Evolutionary conservation across 2,113 vertebrate species (phyloP).

Genomic region (Apteryx mantelli): DNA sequence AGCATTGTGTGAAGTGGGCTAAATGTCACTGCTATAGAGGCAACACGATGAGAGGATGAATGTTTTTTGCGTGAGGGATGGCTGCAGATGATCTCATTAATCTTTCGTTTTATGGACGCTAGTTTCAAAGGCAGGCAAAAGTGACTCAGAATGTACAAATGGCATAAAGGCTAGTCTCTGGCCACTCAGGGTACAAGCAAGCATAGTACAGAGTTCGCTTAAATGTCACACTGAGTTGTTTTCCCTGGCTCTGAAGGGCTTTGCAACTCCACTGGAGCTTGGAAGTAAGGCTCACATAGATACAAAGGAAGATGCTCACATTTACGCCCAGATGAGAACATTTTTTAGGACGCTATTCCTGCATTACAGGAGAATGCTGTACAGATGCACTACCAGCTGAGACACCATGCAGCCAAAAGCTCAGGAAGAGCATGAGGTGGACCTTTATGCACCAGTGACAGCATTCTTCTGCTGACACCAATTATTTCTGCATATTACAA

Average conservation of each 20-base stretch:
- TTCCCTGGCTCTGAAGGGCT: background rate
- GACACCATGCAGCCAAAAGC: accelerated
- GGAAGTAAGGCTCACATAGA: background rate
- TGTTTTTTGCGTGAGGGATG: constrained; percentile 22
- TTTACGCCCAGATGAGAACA: background rate
- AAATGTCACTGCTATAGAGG: constrained; percentile 48
- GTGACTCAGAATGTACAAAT: background rate
- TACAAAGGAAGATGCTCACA: background rate
- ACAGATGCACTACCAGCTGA: background rate
- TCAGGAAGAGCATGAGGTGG: accelerated
- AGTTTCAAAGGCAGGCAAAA: constrained; percentile 53
- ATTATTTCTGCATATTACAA: background rate
- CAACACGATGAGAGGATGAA: constrained; percentile 31
- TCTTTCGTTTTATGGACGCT: constrained; percentile 57
- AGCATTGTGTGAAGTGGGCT: constrained; percentile 23
- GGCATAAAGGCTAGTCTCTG: background rate
- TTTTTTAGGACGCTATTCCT: background rate
- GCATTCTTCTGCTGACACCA: background rate
- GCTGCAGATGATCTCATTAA: constrained; percentile 49
- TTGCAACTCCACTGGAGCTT: background rate
- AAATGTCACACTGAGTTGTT: constrained; percentile 35
- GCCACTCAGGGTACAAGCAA: background rate
- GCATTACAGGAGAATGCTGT: background rate
- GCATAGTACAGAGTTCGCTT: background rate
- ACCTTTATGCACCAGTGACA: background rate